Evolutionary conservation across 2,888 invertebrate genomes (phyloP).

Genomic region (Malthinus seriepunctatus): DNA sequence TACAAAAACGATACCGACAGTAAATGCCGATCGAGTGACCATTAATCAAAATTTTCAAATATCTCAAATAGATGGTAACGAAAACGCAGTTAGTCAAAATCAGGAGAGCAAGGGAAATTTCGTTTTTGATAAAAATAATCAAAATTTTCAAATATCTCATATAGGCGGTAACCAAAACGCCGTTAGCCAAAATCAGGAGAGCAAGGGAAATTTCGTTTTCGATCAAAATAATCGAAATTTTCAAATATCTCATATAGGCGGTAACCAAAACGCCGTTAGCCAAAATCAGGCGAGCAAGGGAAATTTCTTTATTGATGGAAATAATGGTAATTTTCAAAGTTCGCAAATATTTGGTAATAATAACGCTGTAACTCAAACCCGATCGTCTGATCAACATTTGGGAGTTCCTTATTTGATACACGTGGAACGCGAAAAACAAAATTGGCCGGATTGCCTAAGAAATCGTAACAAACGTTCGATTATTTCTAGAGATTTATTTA

Average conservation of each 20-base stretch:
- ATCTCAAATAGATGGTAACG: constrained; percentile 18
- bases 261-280: background rate
- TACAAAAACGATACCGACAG: constrained; percentile 7
- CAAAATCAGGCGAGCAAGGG: background rate
- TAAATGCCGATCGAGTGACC: constrained; percentile 1
- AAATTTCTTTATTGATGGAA: background rate
- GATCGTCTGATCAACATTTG: background rate
- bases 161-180: constrained; percentile 7
- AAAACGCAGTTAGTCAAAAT: constrained; percentile 12
- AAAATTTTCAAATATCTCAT: constrained; percentile 1
- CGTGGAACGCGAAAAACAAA: background rate
- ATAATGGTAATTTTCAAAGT: background rate
- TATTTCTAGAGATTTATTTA: constrained; percentile 8
- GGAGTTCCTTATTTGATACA: constrained; percentile 7
- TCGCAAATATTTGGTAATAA: constrained; percentile 2
- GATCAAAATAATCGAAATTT: background rate
- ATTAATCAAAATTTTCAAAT: constrained; percentile 12
- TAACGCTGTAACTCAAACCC: background rate
- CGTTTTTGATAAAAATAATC: background rate
- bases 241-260: background rate
- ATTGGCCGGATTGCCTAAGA: background rate
- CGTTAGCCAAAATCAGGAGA: constrained; percentile 8
- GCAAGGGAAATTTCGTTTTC: background rate
- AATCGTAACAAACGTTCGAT: constrained; percentile 24
- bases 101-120: background rate